Evolutionary conservation across 2,888 invertebrate genomes (phyloP).

Genomic region (Drepana falcataria): DNA sequence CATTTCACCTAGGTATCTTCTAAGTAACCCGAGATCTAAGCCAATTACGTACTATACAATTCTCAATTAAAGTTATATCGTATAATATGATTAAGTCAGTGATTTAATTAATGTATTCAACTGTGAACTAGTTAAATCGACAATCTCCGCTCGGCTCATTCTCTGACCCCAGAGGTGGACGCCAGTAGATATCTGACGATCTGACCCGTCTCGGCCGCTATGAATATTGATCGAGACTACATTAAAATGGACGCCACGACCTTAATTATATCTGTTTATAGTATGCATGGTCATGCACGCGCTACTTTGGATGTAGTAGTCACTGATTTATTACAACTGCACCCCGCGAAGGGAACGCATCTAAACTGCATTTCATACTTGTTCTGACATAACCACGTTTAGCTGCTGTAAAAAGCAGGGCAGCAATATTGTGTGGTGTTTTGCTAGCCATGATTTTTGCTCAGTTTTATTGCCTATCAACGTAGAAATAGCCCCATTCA

Average conservation of each 20-base stretch:
- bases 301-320: slow-evolving; percentile 6
- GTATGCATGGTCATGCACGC: slow-evolving; percentile 49
- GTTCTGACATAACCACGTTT: no score
- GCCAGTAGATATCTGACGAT: slow-evolving; percentile 38
- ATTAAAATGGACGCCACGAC: slow-evolving; percentile 51
- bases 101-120: slow-evolving; percentile 19
- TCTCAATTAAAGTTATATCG: not conserved
- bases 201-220: slow-evolving; percentile 43
- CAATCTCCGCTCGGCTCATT: slow-evolving; percentile 27
- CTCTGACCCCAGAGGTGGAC: slow-evolving; percentile 26
- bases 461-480: no score
- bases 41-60: not conserved
- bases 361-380: no score
- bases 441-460: no score
- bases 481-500: no score
- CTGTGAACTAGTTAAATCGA: slow-evolving; percentile 23
- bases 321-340: not conserved
- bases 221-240: slow-evolving; percentile 56
- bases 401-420: no score
- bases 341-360: no score
- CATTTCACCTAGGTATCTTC: no score
- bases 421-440: no score
- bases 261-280: slow-evolving; percentile 62
- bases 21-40: not conserved
- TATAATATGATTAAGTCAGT: not conserved